Base-by-base conservation (phyloP, 2,888 invertebrate genomes). In the Torymus auratus region DNA sequence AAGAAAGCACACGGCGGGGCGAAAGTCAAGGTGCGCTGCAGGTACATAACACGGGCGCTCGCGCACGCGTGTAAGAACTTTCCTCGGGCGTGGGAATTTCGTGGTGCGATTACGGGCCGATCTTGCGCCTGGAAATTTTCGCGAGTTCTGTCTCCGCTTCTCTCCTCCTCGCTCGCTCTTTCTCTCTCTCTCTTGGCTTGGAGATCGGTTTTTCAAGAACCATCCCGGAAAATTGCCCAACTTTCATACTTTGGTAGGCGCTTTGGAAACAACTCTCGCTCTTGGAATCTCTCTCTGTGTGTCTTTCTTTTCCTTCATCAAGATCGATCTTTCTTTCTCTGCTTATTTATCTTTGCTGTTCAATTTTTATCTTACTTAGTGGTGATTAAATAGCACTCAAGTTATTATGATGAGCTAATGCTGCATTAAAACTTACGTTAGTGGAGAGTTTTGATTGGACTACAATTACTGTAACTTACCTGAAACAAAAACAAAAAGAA, bases 161-260 rank as follows among this genome's bases (percentile, higher is more conserved):
- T 28, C 28, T 7, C 7, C 7, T 7, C 7, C 28, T 28, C 28
- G 7, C 28, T 28, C 28, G 0, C 28, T 28, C 28, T 28, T 7
- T 28, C 28, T 28, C 28, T 5, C 28, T 28, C 28, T 28, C 28
- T 28, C 28, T 28, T 28, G 28, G 28, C 5, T 28, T 28, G 50
- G 70, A 50, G 60, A 72, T 72, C 50, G 58, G 23, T 71, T 78
- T 72, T 75, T 67, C 65, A 78, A 72, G 58, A 78, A 72, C 60
- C 67, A 72, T 72, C 67, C 64, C 20, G 5, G 53, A 65, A 78
- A 72, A 78, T 71, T 71, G 71, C 71, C 56, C 14, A 78, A 78
- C 70, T 78, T 78, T 65, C 52, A 71, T 56, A 15, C 50, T 41
- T 28, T 4, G 55, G 28, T 62, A 64, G 55, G 28, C 23, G 15